Evolutionary conservation across 2,113 vertebrate genomes (phyloP).

Genomic region (rabbit (Oryctolagus cuniculus)): DNA sequence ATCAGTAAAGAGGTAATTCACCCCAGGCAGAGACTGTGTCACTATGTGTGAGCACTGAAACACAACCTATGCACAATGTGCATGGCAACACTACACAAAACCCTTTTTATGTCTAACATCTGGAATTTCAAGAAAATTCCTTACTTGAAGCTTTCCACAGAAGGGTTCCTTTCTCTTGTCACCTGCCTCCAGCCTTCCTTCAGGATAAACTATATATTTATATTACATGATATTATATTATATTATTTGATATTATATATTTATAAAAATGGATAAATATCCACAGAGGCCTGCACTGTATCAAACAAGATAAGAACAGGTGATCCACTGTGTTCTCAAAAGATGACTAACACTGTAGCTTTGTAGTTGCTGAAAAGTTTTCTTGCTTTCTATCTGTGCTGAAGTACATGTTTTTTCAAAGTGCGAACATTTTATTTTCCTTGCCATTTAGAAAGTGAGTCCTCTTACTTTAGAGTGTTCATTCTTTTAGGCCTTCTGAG

Average conservation of each 20-base stretch:
- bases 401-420: background rate
- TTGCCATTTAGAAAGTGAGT: constrained; percentile 15
- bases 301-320: background rate
- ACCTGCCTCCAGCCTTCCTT: background rate
- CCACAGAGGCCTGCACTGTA: background rate
- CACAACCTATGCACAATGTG: background rate
- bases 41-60: background rate
- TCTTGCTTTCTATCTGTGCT: background rate
- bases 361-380: background rate
- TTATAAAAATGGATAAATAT: background rate
- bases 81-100: background rate
- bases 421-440: background rate
- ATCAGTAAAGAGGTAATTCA: background rate
- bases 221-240: too few relatives aligned
- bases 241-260: too few relatives aligned
- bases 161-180: background rate
- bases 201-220: background rate
- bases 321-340: background rate
- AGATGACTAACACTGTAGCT: background rate
- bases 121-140: background rate
- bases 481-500: background rate
- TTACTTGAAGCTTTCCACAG: background rate
- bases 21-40: background rate
- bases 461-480: background rate
- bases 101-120: background rate